A percentile compares a stretch with the other conserved stretches of the same genome.
phyloP scores from a whole-genome alignment of 2,797 vertebrate genomes.

The Amblyraja radiata region DNA sequence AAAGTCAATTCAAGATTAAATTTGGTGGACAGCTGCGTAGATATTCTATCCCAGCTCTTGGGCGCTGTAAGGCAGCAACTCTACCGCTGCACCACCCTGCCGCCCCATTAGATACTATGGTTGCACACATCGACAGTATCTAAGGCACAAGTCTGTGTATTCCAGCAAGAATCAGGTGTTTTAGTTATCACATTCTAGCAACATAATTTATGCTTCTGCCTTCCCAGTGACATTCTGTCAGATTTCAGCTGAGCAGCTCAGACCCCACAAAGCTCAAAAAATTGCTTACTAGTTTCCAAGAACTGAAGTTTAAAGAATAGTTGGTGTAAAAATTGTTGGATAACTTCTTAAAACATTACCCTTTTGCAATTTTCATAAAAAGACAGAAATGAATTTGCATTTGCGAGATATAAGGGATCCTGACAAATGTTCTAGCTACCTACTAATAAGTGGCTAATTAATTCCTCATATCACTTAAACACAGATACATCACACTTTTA shows the following conservation, averaged over 20 bases:
- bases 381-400: slow-evolving; percentile 25
- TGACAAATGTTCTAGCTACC: slow-evolving; percentile 3
- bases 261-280: neutral
- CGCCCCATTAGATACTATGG: too few relatives aligned
- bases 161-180: neutral
- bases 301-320: neutral
- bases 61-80: too few relatives aligned
- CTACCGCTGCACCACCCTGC: too few relatives aligned
- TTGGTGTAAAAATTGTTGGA: neutral
- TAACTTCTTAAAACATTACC: neutral
- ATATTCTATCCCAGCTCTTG: too few relatives aligned
- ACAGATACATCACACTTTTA: slow-evolving; percentile 57
- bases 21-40: neutral
- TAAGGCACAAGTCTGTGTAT: neutral
- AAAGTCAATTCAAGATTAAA: neutral
- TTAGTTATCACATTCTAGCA: neutral
- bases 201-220: neutral
- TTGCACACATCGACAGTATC: neutral
- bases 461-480: slow-evolving; percentile 19
- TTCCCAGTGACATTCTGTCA: neutral
- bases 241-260: neutral
- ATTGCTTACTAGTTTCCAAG: neutral
- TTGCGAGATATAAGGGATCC: neutral
- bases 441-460: slow-evolving; percentile 24
- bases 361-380: neutral